phyloP scores from a whole-genome alignment of 2,113 vertebrate genomes.

The Pterocles burchelli region DNA sequence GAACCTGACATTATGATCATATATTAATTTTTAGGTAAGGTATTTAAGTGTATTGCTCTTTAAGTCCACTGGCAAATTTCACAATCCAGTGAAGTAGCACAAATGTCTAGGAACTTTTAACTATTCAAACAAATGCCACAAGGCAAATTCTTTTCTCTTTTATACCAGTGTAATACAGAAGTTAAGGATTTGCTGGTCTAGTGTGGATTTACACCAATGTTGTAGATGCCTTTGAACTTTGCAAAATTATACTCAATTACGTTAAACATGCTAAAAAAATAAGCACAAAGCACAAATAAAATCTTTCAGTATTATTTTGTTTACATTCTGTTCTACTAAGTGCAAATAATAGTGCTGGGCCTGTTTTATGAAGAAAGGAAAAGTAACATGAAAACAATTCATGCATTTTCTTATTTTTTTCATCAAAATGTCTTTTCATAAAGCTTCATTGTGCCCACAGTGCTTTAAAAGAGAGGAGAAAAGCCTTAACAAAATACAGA shows the following conservation, averaged over 20 bases:
- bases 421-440: background rate
- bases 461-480: background rate
- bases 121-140: background rate
- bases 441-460: background rate
- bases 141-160: background rate
- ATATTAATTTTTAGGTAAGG: background rate
- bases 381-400: background rate
- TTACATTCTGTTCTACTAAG: background rate
- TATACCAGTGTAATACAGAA: background rate
- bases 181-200: background rate
- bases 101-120: background rate
- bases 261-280: background rate
- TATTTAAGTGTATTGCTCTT: background rate
- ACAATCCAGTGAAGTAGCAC: background rate
- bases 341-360: background rate
- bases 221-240: background rate
- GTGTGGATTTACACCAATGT: background rate
- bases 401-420: background rate
- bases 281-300: background rate
- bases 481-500: background rate
- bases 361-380: background rate
- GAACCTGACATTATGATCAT: background rate
- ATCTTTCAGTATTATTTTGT: background rate
- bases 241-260: background rate
- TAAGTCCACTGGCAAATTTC: background rate